Percentiles rank a stretch among this genome's conserved stretches.
phyloP scores from a whole-genome alignment of 2,797 vertebrate species.

The Onychomys torridus region DNA sequence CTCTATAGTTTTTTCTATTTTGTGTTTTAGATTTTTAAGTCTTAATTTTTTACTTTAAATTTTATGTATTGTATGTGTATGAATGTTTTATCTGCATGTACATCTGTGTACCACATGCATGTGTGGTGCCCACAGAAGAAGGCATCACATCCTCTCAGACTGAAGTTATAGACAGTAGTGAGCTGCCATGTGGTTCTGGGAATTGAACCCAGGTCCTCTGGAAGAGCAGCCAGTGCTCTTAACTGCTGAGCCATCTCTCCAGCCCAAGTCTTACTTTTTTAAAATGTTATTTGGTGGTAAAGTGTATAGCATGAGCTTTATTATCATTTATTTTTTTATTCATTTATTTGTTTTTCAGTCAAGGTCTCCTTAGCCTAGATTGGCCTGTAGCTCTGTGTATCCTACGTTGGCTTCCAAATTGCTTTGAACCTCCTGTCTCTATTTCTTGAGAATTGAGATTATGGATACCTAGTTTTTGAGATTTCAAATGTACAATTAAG shows the following conservation, averaged over 20 bases:
- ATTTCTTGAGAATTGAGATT: background rate
- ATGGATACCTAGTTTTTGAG: background rate
- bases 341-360: background rate
- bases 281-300: background rate
- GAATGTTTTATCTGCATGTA: background rate
- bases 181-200: background rate
- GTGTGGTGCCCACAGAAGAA: background rate
- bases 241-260: background rate
- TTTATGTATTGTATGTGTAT: background rate
- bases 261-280: background rate
- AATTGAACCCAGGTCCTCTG: too few relatives aligned
- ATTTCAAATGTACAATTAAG: background rate
- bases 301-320: background rate
- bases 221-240: background rate
- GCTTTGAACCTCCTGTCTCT: background rate
- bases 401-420: background rate
- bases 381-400: background rate
- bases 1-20: background rate
- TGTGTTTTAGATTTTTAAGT: background rate
- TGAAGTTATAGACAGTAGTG: background rate
- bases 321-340: background rate
- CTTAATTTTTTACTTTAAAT: too few relatives aligned
- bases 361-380: background rate
- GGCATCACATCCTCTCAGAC: too few relatives aligned
- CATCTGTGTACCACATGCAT: background rate